phyloP scores from a whole-genome alignment of 2,113 vertebrate genomes.

The Oryctolagus cuniculus region DNA sequence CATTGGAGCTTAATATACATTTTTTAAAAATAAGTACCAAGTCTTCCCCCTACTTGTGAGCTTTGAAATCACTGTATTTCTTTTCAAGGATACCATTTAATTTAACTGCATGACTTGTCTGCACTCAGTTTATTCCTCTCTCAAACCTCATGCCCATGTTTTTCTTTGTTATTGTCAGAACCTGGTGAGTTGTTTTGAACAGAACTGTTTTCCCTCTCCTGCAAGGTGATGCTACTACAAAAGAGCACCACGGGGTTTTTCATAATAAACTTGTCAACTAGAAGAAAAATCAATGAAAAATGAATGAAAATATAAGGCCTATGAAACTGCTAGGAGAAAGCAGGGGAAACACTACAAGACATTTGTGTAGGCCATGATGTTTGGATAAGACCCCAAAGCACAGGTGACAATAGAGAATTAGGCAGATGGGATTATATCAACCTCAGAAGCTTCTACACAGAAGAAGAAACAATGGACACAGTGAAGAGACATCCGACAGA shows the following conservation, averaged over 20 bases:
- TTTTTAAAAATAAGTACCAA: conserved; percentile 90
- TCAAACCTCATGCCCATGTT: conserved; percentile 84
- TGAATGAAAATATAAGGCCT: too few relatives aligned
- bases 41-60: conserved; percentile 88
- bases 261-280: conserved; percentile 93
- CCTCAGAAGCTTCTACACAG: too few relatives aligned
- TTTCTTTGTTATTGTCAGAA: conserved; percentile 90
- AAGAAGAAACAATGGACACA: too few relatives aligned
- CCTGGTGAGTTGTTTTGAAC: conserved; percentile 90
- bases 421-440: too few relatives aligned
- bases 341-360: too few relatives aligned
- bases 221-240: conserved; percentile 90
- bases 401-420: too few relatives aligned
- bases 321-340: too few relatives aligned
- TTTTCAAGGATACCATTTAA: conserved; percentile 93
- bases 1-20: conserved; percentile 92
- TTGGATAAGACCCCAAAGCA: too few relatives aligned
- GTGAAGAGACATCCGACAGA: too few relatives aligned
- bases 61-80: conserved; percentile 89
- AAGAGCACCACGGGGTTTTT: conserved; percentile 90
- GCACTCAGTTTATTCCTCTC: conserved; percentile 87
- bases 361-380: too few relatives aligned
- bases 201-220: conserved; percentile 85
- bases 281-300: conserved; percentile 73
- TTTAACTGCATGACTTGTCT: conserved; percentile 92